Conservation (phyloP, 1,140 invertebrate species). For the Brachionus rotundiformis region DNA sequence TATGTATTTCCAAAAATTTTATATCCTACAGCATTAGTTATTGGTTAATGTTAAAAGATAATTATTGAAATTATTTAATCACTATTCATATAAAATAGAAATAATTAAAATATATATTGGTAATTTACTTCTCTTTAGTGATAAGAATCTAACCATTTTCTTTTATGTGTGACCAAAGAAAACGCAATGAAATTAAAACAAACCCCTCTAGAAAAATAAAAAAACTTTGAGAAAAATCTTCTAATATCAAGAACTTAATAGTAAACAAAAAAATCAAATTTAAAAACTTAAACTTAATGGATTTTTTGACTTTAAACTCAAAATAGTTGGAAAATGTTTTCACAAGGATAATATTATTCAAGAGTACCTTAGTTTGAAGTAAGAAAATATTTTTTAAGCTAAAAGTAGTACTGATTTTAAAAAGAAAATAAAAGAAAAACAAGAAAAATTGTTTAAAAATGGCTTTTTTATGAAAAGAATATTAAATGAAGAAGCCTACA, state of each 20-base stretch:
- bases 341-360: neutral
- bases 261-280: neutral
- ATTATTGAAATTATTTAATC: too few relatives aligned
- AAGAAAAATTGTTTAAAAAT: neutral
- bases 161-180: too few relatives aligned
- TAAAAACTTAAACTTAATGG: neutral
- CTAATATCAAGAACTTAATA: too few relatives aligned
- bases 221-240: too few relatives aligned
- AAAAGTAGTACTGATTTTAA: neutral
- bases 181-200: too few relatives aligned
- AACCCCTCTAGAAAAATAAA: neutral
- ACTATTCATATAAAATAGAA: neutral
- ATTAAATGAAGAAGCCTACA: constrained; percentile 14
- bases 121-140: neutral
- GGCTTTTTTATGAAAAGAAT: neutral
- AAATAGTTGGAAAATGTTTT: neutral
- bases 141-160: neutral
- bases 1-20: too few relatives aligned
- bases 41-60: too few relatives aligned
- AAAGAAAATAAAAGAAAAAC: neutral
- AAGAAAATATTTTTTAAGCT: neutral
- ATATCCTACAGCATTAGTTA: too few relatives aligned
- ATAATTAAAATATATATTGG: neutral
- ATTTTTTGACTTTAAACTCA: neutral
- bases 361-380: neutral